These are phyloP conservation scores for Cheilosia grossa DNA, from an alignment of 2,888 invertebrate genomes.

Conservation along the genomic window DNA sequence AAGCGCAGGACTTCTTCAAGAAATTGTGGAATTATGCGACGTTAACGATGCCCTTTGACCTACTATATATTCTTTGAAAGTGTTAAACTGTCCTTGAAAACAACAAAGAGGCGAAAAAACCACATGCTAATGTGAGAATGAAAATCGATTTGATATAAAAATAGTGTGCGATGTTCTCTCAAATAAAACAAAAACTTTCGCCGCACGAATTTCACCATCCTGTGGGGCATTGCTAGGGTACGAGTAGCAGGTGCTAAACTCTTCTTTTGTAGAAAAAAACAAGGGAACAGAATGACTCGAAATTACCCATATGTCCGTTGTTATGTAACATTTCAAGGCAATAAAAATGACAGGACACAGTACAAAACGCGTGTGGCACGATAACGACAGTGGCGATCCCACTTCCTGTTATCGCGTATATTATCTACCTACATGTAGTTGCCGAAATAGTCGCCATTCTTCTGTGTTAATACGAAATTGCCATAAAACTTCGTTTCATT, in stretches of 20 bases:
- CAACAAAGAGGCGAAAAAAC: not conserved
- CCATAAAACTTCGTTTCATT: constrained; percentile 26
- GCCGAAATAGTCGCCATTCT: constrained; percentile 18
- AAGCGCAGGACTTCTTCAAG: constrained; percentile 50
- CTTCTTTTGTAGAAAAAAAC: not conserved
- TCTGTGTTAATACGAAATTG: constrained; percentile 5
- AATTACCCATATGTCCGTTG: constrained; percentile 34
- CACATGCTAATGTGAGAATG: not conserved
- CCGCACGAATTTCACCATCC: not conserved
- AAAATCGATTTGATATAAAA: constrained; percentile 21
- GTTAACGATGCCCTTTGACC: constrained; percentile 20
- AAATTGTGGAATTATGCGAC: constrained; percentile 18
- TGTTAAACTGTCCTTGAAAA: constrained; percentile 21
- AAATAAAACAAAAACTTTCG: not conserved
- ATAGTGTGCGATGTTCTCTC: not conserved
- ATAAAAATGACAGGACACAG: constrained; percentile 5
- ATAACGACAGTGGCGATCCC: constrained; percentile 11
- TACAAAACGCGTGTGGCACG: not conserved
- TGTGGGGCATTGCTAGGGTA: not conserved
- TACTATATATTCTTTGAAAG: not conserved
- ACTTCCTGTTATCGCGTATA: constrained; percentile 7
- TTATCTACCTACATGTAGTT: not conserved
- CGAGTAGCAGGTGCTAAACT: not conserved
- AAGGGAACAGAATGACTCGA: constrained; percentile 11
- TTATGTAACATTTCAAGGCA: constrained; percentile 52